Base-by-base conservation (phyloP, 92 coral and sea anemone genomes). In the Parazoanthus atlanticus region DNA sequence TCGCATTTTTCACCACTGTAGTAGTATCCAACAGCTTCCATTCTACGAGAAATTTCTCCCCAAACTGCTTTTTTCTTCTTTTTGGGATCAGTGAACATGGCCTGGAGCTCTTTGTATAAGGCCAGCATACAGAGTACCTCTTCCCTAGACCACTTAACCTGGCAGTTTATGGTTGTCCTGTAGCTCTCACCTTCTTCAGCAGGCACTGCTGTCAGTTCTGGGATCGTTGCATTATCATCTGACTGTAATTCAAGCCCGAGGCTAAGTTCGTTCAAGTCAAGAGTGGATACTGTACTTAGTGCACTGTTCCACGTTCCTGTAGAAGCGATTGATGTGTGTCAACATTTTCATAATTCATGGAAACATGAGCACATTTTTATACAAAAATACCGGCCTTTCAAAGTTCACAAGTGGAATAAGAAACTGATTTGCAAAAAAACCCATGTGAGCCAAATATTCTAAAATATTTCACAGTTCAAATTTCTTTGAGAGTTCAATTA, bases 61-160 rank as follows among this genome's bases (percentile, higher is more conserved):
- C 93, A 88, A 74, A 91, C 74, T 23, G 90, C 74, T 65, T 89
- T 91, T 79, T 91, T 87, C 85, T 91, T 89, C 79, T 88, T 73
- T 69, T 88, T 91, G 74, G 89, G 89, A 56, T 82, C 89, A 31
- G 46, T 81, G 80, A 90, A 91, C 74, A 36, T 82, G 26, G 85
- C 69, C 64, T 91, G 82, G 23, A 73, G 80, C 54, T 73, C 93
- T 83, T 75, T 88, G 93, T 88, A 88, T 52, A 91, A 84, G 36
- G 65, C 46, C 69, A 91, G 64, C 61, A 89, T 81, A 79, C 75
- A 66, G 64, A 72, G 76, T 30, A 90, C 90, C 75, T 91, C 93
- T 25, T 90, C 88, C 81, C 85, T 80, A 70, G 93, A 69, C 93
- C 88, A 90, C 78, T 90, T 91, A 25, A 38, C 89, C 31, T 78